Base-by-base conservation (phyloP, 2,113 vertebrate species). In the Solenodon paradoxus region DNA sequence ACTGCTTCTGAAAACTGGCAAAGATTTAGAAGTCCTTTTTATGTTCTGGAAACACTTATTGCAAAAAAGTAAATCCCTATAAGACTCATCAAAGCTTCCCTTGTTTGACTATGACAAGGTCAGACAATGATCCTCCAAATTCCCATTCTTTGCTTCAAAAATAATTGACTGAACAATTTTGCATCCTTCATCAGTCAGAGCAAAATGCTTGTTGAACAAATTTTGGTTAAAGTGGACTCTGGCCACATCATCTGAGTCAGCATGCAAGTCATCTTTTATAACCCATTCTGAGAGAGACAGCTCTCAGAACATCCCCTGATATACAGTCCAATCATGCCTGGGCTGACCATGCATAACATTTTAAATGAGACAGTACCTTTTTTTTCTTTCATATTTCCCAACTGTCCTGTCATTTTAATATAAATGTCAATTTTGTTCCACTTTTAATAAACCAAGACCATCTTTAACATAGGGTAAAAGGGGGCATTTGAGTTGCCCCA, bases 301-400 rank as follows among this genome's bases (percentile, higher is more conserved):
- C 32, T 5, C 51, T 47, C 30, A 30, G 3, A 85, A 9, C 30
- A 20, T 13, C 10, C 5, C 45, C 7, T 3, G 10, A 12, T 32
- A 8, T 16, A 1, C 8, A 5, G 10, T 24, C 61, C 42, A 30
- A 1, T 24, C 28, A 24, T 2, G 22, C 47, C 16, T n/a, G n/a
- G n/a, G n/a, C n/a, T n/a, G n/a, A n/a, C n/a, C n/a, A n/a, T n/a
- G n/a, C n/a, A n/a, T n/a, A n/a, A n/a, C n/a, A n/a, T n/a, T n/a
- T n/a, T n/a, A n/a, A n/a, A n/a, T n/a, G n/a, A n/a, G n/a, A n/a
- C n/a, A n/a, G n/a, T n/a, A n/a, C n/a, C n/a, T n/a, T n/a, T n/a
- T n/a, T n/a, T n/a, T n/a, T n/a, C n/a, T n/a, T n/a, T n/a, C n/a
- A n/a, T n/a, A n/a, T n/a, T n/a, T n/a, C n/a, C n/a, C n/a, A n/a